Evolutionary conservation across 2,797 vertebrate species (phyloP).

Genomic region (Centropyge bicolor): DNA sequence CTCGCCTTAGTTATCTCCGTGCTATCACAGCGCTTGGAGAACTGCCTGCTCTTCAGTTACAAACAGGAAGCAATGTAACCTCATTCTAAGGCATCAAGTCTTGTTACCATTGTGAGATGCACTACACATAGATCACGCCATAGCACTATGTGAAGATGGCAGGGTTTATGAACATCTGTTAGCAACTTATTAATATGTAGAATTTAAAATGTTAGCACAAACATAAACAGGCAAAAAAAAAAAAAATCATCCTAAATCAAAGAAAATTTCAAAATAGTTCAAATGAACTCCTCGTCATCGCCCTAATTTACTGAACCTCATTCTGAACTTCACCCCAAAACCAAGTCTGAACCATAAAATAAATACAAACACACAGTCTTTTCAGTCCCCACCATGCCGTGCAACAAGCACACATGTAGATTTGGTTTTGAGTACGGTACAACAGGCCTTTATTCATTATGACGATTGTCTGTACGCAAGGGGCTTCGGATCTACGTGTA

Average conservation of each 20-base stretch:
- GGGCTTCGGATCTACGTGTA: background rate
- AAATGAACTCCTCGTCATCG: background rate
- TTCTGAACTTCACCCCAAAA: background rate
- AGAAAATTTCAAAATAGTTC: background rate
- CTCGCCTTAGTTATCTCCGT: constrained; percentile 45
- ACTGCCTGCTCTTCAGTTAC: constrained; percentile 82
- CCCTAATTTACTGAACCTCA: background rate
- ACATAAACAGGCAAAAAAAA: background rate
- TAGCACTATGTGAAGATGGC: background rate
- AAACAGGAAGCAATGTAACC: constrained; percentile 87
- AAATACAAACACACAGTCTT: background rate
- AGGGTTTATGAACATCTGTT: background rate
- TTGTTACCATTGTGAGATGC: constrained; percentile 8
- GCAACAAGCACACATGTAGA: background rate
- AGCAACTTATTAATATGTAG: background rate
- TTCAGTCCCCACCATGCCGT: background rate
- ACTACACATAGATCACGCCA: background rate
- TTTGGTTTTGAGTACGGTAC: background rate
- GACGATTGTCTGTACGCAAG: background rate
- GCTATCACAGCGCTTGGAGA: constrained; percentile 54
- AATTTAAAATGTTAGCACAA: background rate
- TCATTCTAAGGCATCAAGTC: constrained; percentile 71
- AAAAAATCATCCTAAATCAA: background rate
- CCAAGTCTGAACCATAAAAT: background rate
- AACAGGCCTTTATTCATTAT: background rate